Percentiles rank a stretch among this genome's conserved stretches.
Conservation (phyloP, 2,797 vertebrate genomes). For the Echeneis naucrates region DNA sequence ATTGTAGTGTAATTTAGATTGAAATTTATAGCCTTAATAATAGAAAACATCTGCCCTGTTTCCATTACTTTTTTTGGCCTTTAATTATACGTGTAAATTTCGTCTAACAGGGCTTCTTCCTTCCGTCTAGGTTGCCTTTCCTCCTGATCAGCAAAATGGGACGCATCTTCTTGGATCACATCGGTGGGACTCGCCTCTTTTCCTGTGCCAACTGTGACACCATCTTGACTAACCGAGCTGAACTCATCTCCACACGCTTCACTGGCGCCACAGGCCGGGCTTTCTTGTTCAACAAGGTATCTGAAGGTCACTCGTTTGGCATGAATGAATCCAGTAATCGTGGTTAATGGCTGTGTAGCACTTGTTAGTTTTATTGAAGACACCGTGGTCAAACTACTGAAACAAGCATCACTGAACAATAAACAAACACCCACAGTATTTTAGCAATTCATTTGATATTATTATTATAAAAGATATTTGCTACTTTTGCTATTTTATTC, state of each 20-base stretch:
- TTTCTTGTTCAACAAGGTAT: slow-evolving; percentile 97
- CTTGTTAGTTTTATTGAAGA: neutral
- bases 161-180: slow-evolving; percentile 97
- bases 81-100: neutral
- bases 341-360: neutral
- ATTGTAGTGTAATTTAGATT: no score
- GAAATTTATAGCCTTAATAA: neutral
- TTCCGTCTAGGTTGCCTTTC: neutral
- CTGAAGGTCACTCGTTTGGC: neutral
- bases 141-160: slow-evolving; percentile 83
- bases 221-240: slow-evolving; percentile 95
- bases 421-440: neutral
- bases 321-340: neutral
- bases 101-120: neutral
- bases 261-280: slow-evolving; percentile 96
- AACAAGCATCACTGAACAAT: neutral
- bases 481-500: neutral
- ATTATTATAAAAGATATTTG: neutral
- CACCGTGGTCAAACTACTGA: neutral
- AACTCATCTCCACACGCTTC: slow-evolving; percentile 98
- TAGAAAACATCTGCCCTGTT: neutral
- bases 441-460: no score
- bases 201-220: slow-evolving; percentile 99
- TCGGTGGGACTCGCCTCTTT: slow-evolving; percentile 96
- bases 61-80: neutral